phyloP scores from a whole-genome alignment of 2,888 invertebrate species.

The Brachyopa scutellaris region DNA sequence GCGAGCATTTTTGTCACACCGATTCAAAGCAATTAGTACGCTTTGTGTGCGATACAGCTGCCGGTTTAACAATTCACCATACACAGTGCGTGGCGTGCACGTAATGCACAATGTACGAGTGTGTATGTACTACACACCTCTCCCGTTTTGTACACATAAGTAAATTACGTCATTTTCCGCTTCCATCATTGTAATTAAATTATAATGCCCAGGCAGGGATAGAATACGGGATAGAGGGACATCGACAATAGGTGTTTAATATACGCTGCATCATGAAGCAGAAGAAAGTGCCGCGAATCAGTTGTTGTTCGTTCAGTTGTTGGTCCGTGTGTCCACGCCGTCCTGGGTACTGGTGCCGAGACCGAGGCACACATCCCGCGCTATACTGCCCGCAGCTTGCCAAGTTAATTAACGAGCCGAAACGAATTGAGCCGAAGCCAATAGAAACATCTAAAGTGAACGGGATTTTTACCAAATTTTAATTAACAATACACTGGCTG shows the following conservation, averaged over 20 bases:
- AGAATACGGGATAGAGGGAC: constrained; percentile 14
- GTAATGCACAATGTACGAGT: background rate
- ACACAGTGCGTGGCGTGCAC: background rate
- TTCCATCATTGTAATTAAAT: constrained; percentile 71
- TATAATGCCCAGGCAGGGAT: constrained; percentile 51
- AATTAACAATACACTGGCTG: constrained; percentile 59
- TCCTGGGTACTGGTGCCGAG: background rate
- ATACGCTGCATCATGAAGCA: constrained; percentile 56
- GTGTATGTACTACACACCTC: background rate
- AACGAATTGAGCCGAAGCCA: constrained; percentile 71
- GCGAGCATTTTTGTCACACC: constrained; percentile 57
- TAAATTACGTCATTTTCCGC: constrained; percentile 71
- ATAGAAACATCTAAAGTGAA: constrained; percentile 62
- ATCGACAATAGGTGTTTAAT: constrained; percentile 60
- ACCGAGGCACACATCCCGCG: background rate
- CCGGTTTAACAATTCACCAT: constrained; percentile 32
- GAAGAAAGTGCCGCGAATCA: constrained; percentile 63
- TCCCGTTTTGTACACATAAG: constrained; percentile 46
- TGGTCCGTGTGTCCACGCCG: constrained; percentile 1
- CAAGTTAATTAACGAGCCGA: constrained; percentile 72
- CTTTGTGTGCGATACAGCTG: constrained; percentile 60
- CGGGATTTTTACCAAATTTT: constrained; percentile 70
- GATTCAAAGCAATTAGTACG: constrained; percentile 68
- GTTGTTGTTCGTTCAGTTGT: constrained; percentile 13
- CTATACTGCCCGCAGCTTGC: constrained; percentile 69